Percentiles rank a stretch among this genome's conserved stretches.
phyloP scores from a whole-genome alignment of 2,888 invertebrate genomes.

The Mythimna impura region DNA sequence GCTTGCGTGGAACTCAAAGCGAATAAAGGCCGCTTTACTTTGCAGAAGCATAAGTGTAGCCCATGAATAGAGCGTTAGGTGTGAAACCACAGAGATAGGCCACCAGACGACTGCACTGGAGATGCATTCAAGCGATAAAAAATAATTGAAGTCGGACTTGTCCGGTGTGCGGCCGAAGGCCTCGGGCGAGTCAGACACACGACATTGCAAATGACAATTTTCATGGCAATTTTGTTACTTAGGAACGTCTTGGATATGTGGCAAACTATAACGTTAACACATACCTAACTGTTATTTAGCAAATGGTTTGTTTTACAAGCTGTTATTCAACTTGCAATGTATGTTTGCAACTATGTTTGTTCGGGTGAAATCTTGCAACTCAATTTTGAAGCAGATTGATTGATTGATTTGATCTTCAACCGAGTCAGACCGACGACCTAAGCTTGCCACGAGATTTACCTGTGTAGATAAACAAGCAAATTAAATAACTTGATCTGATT shows the following conservation, averaged over 20 bases:
- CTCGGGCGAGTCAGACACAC: conserved; percentile 53
- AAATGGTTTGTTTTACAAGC: not conserved
- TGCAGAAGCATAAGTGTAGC: conserved; percentile 66
- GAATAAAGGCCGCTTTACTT: conserved; percentile 54
- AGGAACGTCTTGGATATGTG: conserved; percentile 46
- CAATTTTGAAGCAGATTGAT: no score
- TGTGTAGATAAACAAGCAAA: no score
- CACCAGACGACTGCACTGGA: conserved; percentile 68
- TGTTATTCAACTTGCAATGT: no score
- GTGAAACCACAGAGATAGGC: conserved; percentile 78
- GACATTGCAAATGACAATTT: conserved; percentile 66
- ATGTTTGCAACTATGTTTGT: no score
- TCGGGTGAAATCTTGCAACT: no score
- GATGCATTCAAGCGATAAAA: conserved; percentile 83
- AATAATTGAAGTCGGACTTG: conserved; percentile 81
- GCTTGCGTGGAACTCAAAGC: conserved; percentile 10
- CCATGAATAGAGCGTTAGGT: conserved; percentile 76
- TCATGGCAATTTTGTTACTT: conserved; percentile 61
- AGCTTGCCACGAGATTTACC: no score
- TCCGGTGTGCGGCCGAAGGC: conserved; percentile 67
- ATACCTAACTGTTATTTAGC: not conserved
- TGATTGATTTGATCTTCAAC: no score
- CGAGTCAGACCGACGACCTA: no score
- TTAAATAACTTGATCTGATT: no score
- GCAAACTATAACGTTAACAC: conserved; percentile 10